Evolutionary conservation across 2,113 vertebrate genomes (phyloP).

Genomic region (Stegostoma tigrinum): DNA sequence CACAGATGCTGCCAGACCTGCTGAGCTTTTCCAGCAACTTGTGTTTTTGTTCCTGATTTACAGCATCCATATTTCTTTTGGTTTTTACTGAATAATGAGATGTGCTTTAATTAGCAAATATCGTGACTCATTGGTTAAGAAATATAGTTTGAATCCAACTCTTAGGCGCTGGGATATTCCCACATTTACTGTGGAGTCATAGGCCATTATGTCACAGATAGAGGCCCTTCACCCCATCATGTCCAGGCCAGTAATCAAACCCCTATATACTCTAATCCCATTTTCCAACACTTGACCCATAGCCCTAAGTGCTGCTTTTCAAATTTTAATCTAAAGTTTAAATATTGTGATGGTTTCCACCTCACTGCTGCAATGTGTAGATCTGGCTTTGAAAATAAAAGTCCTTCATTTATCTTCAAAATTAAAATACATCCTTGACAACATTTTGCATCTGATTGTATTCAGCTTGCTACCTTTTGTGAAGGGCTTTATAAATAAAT

Average conservation of each 20-base stretch:
- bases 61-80: no score
- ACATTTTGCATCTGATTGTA: neutral
- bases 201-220: no score
- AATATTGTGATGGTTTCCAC: no score
- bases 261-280: no score
- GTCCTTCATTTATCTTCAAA: neutral
- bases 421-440: neutral
- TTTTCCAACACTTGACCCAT: no score
- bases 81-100: neutral
- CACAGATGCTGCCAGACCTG: no score
- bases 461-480: neutral
- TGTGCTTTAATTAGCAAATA: neutral
- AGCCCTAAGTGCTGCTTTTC: no score
- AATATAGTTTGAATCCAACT: neutral
- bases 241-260: no score
- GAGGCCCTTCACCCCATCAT: no score
- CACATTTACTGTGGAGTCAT: neutral
- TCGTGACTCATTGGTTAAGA: neutral
- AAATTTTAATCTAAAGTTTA: no score
- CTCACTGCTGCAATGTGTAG: neutral
- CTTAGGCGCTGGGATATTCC: neutral
- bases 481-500: neutral
- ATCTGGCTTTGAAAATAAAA: neutral
- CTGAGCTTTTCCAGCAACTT: no score
- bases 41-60: no score